Evolutionary conservation across 2,113 vertebrate genomes (phyloP).

Genomic region (Perca schrenkii): DNA sequence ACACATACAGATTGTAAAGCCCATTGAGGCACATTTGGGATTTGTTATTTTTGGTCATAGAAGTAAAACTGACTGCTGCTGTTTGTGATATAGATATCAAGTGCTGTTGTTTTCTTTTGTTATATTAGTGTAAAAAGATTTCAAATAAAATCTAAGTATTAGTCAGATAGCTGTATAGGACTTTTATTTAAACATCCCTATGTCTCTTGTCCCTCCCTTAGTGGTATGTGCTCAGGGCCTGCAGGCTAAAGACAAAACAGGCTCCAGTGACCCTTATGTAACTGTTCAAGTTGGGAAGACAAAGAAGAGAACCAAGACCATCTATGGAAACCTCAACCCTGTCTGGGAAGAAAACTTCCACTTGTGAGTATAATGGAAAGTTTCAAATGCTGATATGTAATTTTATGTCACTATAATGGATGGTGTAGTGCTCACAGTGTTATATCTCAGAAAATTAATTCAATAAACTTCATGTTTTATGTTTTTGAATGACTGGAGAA

Average conservation of each 20-base stretch:
- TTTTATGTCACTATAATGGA: not conserved
- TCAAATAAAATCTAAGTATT: not conserved
- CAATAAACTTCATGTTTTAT: not conserved
- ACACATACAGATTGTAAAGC: not conserved
- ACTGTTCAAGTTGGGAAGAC: conserved; percentile 99
- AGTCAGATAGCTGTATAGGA: not conserved
- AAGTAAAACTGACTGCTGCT: not conserved
- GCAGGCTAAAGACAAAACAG: conserved; percentile 98
- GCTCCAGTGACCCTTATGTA: conserved; percentile 97
- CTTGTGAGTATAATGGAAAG: conserved; percentile 88
- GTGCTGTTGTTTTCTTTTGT: conserved; percentile 4
- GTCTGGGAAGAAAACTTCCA: conserved; percentile 99
- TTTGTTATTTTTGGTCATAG: not conserved
- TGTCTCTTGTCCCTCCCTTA: conserved; percentile 60
- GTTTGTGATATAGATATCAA: not conserved
- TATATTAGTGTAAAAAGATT: not conserved
- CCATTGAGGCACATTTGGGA: not conserved
- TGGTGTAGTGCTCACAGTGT: not conserved
- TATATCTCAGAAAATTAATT: too few relatives aligned
- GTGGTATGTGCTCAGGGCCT: conserved; percentile 96
- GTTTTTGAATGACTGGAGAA: not conserved
- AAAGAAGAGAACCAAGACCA: conserved; percentile 98
- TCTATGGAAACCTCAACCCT: conserved; percentile 98
- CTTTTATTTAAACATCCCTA: conserved; percentile 6
- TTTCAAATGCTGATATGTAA: not conserved